Percentiles rank a stretch among this genome's conserved stretches.
Evolutionary conservation across 2,113 vertebrate species (phyloP).

Genomic region (Cebidichthys violaceus): DNA sequence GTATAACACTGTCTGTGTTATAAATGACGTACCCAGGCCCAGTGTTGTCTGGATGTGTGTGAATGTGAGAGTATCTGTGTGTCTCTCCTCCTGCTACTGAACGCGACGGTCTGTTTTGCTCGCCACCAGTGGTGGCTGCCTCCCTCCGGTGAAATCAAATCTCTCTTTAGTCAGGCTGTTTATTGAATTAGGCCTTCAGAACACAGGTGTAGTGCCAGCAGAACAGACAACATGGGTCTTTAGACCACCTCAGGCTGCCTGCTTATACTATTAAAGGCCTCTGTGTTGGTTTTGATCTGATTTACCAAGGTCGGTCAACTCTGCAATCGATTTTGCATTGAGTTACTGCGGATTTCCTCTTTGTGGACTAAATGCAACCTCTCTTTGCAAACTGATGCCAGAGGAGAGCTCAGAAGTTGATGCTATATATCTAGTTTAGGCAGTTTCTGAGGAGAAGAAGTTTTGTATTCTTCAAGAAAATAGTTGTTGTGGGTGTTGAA

Average conservation of each 20-base stretch:
- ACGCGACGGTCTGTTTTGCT: constrained; percentile 27
- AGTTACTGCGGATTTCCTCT: constrained; percentile 72
- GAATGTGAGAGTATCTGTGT: neutral
- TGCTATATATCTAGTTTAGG: constrained; percentile 14
- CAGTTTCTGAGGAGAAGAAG: constrained; percentile 9
- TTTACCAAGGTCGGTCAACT: constrained; percentile 75
- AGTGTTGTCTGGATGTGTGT: neutral
- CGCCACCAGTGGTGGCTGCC: constrained; percentile 51
- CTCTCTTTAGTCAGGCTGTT: constrained; percentile 68
- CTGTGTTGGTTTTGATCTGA: constrained; percentile 75
- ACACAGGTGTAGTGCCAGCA: constrained; percentile 70
- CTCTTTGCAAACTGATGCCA: constrained; percentile 40
- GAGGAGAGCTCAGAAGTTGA: constrained; percentile 10
- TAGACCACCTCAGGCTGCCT: constrained; percentile 73
- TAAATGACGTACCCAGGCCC: neutral
- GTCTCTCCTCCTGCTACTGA: constrained; percentile 40
- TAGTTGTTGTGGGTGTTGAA: neutral
- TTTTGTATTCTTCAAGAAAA: constrained; percentile 14
- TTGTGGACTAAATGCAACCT: constrained; percentile 61
- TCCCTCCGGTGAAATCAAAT: constrained; percentile 71
- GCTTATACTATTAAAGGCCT: constrained; percentile 74
- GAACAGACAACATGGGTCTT: constrained; percentile 71
- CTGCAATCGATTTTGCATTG: constrained; percentile 72
- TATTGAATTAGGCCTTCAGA: constrained; percentile 75
- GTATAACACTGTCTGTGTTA: constrained; percentile 9